A percentile compares a stretch with the other conserved stretches of the same genome.
Conservation (phyloP, 1,140 invertebrate species). For the Marisa cornuarietis region DNA sequence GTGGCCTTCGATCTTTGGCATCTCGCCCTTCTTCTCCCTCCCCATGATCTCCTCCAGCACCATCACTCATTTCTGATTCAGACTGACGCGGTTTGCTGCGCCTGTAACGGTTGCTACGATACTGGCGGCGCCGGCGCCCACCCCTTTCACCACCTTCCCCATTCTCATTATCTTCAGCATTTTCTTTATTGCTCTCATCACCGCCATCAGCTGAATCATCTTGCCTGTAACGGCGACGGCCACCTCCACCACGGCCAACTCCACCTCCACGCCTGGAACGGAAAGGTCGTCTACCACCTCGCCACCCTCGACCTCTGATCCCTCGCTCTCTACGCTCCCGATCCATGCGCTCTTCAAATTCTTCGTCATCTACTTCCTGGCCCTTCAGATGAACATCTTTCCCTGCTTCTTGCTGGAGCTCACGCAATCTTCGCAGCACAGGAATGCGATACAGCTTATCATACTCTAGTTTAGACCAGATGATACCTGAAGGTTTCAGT, state of each 20-base stretch:
- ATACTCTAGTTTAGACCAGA: slow-evolving; percentile 81
- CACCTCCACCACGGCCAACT: slow-evolving; percentile 4
- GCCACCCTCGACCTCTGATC: slow-evolving; percentile 20
- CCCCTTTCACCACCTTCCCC: slow-evolving; percentile 35
- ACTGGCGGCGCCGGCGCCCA: slow-evolving; percentile 28
- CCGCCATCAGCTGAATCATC: slow-evolving; percentile 35
- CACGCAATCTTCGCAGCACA: slow-evolving; percentile 45
- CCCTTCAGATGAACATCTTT: slow-evolving; percentile 49
- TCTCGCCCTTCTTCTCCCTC: slow-evolving; percentile 31
- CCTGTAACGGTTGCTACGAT: slow-evolving; percentile 28
- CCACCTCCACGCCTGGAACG: slow-evolving; percentile 29
- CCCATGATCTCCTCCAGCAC: slow-evolving; percentile 33
- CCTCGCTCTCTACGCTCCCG: slow-evolving; percentile 30
- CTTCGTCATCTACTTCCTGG: slow-evolving; percentile 43
- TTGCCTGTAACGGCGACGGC: slow-evolving; percentile 24
- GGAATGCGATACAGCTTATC: slow-evolving; percentile 71
- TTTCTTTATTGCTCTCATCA: slow-evolving; percentile 42
- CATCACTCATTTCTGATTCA: slow-evolving; percentile 32
- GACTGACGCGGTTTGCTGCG: slow-evolving; percentile 26
- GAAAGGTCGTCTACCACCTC: slow-evolving; percentile 17
- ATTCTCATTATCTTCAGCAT: slow-evolving; percentile 39
- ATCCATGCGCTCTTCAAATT: slow-evolving; percentile 44
- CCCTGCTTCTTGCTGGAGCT: slow-evolving; percentile 46
- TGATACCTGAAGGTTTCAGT: slow-evolving; percentile 76
- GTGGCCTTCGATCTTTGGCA: slow-evolving; percentile 16